Base-by-base conservation (phyloP, 1,140 invertebrate species). In the Zaprionus kolodkinae region DNA sequence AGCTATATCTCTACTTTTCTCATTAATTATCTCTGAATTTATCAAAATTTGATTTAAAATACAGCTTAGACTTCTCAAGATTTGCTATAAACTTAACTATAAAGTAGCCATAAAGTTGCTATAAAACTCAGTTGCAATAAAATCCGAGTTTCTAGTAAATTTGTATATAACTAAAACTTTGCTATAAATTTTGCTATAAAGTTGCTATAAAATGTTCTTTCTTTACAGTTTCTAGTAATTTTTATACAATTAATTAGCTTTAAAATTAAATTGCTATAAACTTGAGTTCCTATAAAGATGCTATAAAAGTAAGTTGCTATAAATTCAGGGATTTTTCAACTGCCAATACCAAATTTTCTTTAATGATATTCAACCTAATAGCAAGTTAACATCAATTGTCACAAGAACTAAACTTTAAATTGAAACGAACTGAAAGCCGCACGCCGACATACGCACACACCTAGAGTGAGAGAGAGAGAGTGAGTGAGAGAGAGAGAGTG, bases 381-480 rank as follows among this genome's bases (percentile, higher is more conserved):
- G 45, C 17, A 50, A 50, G 45, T 50, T 50, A 17, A 50, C 45
- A 50, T 50, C 45, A 50, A 50, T 50, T 50, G 45, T 50, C 17
- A 12, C 3, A 25, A 21, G 21, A 21, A 2, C 45, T 50, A 17
- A 54, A 60, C 54, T 62, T 73, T 69, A 73, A 73, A 73, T 61
- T 73, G 57, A 67, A 67, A 54, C 55, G 45, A 59, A 60, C 45
- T 21, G 17, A 66, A 66, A 60, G 63, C 54, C 43, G 30, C 35
- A n/a, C 21, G 21, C 13, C 45, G n/a, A 36, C 15, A n/a, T 3
- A 36, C 27, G 21, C 11, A 48, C 55, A 54, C 35, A 36, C 9
- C 3, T n/a, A n/a, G n/a, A n/a, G n/a, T n/a, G n/a, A n/a, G n/a
- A n/a, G n/a, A 21, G 21, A 21, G 21, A 21, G 21, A 21, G 21